A percentile compares a stretch with the other conserved stretches of the same genome.
phyloP scores from a whole-genome alignment of 2,113 vertebrate species.

The Fulica atra region DNA sequence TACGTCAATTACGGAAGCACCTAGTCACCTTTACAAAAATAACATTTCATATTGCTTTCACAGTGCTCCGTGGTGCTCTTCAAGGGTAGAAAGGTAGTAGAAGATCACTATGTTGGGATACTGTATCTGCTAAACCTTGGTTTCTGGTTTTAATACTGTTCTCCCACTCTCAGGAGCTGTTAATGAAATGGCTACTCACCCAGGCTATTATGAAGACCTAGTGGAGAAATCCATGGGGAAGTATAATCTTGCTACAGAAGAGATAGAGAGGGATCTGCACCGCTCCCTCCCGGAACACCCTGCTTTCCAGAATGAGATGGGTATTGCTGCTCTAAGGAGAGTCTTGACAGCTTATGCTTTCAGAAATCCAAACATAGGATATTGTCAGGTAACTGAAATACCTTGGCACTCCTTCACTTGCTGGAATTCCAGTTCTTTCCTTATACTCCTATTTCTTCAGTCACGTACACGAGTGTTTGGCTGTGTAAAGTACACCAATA shows the following conservation, averaged over 20 bases:
- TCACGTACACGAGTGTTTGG: neutral
- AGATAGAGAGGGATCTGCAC: conserved; percentile 96
- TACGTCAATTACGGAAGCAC: neutral
- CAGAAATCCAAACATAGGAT: conserved; percentile 97
- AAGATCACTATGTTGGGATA: neutral
- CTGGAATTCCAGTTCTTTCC: neutral
- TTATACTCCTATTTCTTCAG: neutral
- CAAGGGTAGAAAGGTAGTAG: neutral
- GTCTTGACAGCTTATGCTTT: conserved; percentile 97
- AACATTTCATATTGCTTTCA: neutral
- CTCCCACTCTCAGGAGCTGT: conserved; percentile 83
- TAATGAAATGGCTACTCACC: conserved; percentile 96
- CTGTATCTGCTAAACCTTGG: neutral
- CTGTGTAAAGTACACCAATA: neutral
- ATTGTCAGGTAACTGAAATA: conserved; percentile 88
- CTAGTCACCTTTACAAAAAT: neutral
- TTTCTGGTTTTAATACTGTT: neutral
- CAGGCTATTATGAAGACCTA: conserved; percentile 95
- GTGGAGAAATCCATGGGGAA: conserved; percentile 98
- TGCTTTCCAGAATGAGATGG: conserved; percentile 98
- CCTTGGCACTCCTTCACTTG: neutral
- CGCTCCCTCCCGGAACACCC: conserved; percentile 97
- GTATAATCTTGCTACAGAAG: conserved; percentile 95
- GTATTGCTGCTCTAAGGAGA: conserved; percentile 93
- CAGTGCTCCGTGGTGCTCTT: neutral